A percentile compares a stretch with the other conserved stretches of the same genome.
phyloP scores from a whole-genome alignment of 2,888 invertebrate genomes.

The Empis livida region DNA sequence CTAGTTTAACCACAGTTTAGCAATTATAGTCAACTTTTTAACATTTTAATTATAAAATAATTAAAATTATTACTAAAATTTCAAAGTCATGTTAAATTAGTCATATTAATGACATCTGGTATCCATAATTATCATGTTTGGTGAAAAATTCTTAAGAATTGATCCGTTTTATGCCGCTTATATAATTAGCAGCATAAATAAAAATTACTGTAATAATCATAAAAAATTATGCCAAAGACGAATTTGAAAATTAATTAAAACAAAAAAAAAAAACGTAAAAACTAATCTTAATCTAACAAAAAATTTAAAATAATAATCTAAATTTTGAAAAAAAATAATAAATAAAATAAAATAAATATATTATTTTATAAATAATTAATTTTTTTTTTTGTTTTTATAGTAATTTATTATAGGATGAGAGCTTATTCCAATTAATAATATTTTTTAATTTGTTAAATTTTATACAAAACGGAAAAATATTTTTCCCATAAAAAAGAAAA shows the following conservation, averaged over 20 bases:
- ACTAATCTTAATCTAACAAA: conserved; percentile 2
- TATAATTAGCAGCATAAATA: neutral
- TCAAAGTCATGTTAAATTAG: no score
- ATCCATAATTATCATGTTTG: no score
- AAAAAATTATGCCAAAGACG: neutral
- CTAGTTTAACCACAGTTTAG: no score
- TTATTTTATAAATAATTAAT: conserved; percentile 3
- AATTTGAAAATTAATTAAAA: conserved; percentile 3
- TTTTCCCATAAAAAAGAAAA: conserved; percentile 1
- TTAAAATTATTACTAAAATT: no score
- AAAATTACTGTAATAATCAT: neutral
- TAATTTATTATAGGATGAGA: neutral
- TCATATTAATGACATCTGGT: no score
- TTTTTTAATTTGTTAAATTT: conserved; percentile 10
- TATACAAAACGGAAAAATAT: neutral
- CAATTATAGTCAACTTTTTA: no score
- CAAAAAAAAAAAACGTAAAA: neutral
- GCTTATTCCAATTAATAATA: conserved; percentile 6
- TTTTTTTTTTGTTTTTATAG: no score
- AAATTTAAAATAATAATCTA: neutral
- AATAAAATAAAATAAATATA: conserved; percentile 3
- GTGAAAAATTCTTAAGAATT: no score
- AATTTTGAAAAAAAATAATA: conserved; percentile 1
- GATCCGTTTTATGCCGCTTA: neutral
- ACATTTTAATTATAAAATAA: no score